A percentile compares a stretch with the other conserved stretches of the same genome.
These are phyloP conservation scores for Drosophila kohkoa DNA, from an alignment of 1,140 invertebrate genomes.

Conservation along the genomic window DNA sequence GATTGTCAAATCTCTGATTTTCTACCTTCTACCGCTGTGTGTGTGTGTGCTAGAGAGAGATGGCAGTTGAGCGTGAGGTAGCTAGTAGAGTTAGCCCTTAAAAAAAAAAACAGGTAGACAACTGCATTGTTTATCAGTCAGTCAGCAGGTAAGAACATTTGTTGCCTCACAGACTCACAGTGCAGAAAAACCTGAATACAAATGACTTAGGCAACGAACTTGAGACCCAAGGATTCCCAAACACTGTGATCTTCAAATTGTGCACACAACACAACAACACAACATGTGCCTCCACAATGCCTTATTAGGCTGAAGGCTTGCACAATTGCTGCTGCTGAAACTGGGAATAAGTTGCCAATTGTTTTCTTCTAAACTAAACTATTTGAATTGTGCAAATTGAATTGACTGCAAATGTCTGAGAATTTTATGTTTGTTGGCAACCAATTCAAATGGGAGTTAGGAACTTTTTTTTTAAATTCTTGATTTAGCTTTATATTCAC, in stretches of 20 bases:
- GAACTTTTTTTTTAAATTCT: too few species aligned
- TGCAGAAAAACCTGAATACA: slow-evolving; percentile 30
- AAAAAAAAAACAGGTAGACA: slow-evolving; percentile 63
- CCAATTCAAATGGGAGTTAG: too few species aligned
- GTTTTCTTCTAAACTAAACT: too few species aligned
- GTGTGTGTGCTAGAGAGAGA: not conserved
- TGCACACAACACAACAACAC: too few species aligned
- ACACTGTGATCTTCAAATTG: too few species aligned
- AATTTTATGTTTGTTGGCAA: too few species aligned
- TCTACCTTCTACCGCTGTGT: slow-evolving; percentile 3
- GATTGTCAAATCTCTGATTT: slow-evolving; percentile 72
- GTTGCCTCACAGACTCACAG: slow-evolving; percentile 52
- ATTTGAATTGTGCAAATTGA: too few species aligned
- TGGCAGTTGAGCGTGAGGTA: not conserved
- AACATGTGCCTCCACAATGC: slow-evolving; percentile 8
- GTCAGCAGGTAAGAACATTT: slow-evolving; percentile 66
- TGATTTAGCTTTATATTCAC: too few species aligned
- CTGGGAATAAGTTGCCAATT: too few species aligned
- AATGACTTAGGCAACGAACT: slow-evolving; percentile 60
- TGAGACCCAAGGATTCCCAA: slow-evolving; percentile 4
- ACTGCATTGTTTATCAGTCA: slow-evolving; percentile 73
- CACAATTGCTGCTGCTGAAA: not conserved
- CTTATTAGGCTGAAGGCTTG: slow-evolving; percentile 27
- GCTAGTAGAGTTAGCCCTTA: slow-evolving; percentile 44
- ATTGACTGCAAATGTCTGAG: too few species aligned